Conservation (phyloP, 2,113 vertebrate genomes). For the Clupea harengus region DNA sequence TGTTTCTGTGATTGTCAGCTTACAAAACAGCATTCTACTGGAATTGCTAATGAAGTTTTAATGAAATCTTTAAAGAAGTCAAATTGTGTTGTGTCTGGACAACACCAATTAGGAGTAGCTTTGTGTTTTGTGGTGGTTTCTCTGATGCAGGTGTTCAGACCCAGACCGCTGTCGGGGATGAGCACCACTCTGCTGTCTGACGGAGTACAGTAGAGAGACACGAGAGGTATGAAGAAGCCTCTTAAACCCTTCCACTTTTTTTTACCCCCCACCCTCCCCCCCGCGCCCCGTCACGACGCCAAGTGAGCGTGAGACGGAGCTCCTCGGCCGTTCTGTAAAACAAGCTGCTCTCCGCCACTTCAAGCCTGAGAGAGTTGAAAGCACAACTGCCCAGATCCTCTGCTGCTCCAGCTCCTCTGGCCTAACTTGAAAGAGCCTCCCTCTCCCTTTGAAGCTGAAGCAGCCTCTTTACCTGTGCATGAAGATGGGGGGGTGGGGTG, state of each 20-base stretch:
- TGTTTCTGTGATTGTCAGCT: background rate
- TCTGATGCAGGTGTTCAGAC: background rate
- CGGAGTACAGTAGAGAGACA: background rate
- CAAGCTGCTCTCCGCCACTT: background rate
- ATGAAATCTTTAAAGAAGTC: background rate
- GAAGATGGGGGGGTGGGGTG: slow-evolving; percentile 27
- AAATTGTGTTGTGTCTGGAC: background rate
- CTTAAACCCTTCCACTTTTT: background rate
- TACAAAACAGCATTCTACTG: background rate
- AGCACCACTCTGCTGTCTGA: background rate
- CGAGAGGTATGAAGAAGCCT: background rate
- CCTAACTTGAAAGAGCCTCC: slow-evolving; percentile 63
- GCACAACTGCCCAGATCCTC: background rate
- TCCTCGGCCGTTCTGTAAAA: background rate
- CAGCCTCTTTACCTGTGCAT: slow-evolving; percentile 59
- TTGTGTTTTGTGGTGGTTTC: background rate
- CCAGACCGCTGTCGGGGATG: background rate
- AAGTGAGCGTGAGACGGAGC: background rate
- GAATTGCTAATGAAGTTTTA: background rate
- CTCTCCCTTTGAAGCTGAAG: slow-evolving; percentile 67
- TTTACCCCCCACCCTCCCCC: background rate
- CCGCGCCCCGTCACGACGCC: background rate
- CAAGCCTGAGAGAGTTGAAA: background rate
- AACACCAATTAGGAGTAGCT: background rate
- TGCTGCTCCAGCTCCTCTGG: slow-evolving; percentile 51